Evolutionary conservation across 2,797 vertebrate genomes (phyloP), one percentile per base, ranked within the genome.

Genomic region (Amblyopsis hoosieri): DNA sequence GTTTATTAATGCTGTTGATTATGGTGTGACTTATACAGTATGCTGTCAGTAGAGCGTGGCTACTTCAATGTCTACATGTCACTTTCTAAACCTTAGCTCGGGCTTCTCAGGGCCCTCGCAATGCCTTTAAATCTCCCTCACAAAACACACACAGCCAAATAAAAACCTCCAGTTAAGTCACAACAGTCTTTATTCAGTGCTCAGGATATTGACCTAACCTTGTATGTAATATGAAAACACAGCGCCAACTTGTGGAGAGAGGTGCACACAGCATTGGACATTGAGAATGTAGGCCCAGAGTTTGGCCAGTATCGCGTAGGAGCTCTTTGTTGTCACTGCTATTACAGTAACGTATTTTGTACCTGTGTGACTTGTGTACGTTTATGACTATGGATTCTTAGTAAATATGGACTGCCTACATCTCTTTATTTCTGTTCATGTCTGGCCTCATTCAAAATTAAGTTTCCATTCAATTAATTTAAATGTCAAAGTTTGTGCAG

Each of bases 81-180:
- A 10, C 60, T 45, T 3, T 49, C 2, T 9, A 50, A 53, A 60
- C 19, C 45, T 31, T 56, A 69, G 45, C 37, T 1, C 59, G 55
- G 48, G 67, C 70, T 80, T 83, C 86, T 89, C 85, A 88, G 87
- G 85, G 80, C 75, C 50, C 78, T 64, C 66, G 54, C 64, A 46
- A 78, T 78, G 76, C 80, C 81, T 83, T 72, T 74, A 74, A 63
- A 57, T 70, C 62, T 75, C 59, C 70, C 12, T 45, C 61, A 29
- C 54, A 9, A 46, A 12, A 37, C 29, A 37, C 13, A 79, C 78
- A 77, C 85, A 84, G 81, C 83, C 84, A 47, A 23, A 23, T 23
- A 53, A 66, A 69, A 70, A 72, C 62, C 69, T 66, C 58, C 51
- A 62, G 23, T 5, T 6, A 8, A 37, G 5, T 37, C 33, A 37